phyloP scores from a whole-genome alignment of 2,113 vertebrate species.

The Marmota monax region DNA sequence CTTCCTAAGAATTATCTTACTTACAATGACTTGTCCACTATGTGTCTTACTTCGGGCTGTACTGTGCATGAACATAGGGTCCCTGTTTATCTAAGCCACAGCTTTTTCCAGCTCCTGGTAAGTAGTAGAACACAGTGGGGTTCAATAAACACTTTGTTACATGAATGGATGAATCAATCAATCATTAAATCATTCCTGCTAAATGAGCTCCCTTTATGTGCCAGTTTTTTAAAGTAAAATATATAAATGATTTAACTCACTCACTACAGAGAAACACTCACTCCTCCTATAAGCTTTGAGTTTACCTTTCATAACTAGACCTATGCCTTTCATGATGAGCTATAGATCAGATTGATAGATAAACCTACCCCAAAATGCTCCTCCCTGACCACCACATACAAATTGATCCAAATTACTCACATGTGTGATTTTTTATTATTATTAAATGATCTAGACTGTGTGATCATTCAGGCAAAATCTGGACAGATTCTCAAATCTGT shows the following conservation, averaged over 20 bases:
- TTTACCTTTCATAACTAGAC: neutral
- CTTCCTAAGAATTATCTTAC: neutral
- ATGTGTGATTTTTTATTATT: neutral
- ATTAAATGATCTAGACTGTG: neutral
- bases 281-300: neutral
- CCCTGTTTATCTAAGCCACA: neutral
- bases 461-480: neutral
- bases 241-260: neutral
- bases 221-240: slow-evolving; percentile 15
- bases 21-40: neutral
- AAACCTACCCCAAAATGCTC: neutral
- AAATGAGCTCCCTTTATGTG: neutral
- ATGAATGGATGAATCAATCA: neutral
- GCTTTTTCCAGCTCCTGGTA: neutral
- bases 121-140: neutral
- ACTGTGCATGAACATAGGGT: neutral
- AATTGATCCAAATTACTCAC: neutral
- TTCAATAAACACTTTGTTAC: neutral
- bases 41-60: neutral
- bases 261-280: neutral
- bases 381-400: neutral
- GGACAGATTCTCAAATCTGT: neutral
- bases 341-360: neutral
- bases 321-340: neutral
- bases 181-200: neutral